These are phyloP conservation scores for Sepiola atlantica DNA, from an alignment of 2,888 invertebrate species.

Conservation along the genomic window DNA sequence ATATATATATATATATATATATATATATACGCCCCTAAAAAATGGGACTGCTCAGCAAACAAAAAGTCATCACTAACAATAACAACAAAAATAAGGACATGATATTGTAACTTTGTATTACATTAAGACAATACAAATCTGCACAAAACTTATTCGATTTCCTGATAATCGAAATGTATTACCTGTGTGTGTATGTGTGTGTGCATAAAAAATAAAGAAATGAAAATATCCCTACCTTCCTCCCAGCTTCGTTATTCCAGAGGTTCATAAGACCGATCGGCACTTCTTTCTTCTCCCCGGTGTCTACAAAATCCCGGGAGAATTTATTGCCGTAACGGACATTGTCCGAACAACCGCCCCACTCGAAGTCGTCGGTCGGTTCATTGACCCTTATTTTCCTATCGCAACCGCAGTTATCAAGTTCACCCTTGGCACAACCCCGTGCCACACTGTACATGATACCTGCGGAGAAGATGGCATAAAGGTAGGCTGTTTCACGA, in stretches of 20 bases:
- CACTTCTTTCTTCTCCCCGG: conserved; percentile 83
- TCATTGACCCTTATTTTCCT: conserved; percentile 83
- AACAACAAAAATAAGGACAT: too few relatives aligned
- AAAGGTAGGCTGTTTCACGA: conserved; percentile 91
- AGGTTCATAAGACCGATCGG: conserved; percentile 89
- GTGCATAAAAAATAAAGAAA: background rate
- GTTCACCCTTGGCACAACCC: conserved; percentile 82
- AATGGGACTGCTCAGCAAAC: too few relatives aligned
- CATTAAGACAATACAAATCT: too few relatives aligned
- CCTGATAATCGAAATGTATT: background rate
- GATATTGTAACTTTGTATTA: too few relatives aligned
- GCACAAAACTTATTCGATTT: too few relatives aligned
- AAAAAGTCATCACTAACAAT: too few relatives aligned
- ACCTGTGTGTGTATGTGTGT: background rate
- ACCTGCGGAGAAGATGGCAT: conserved; percentile 91
- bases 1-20: too few relatives aligned
- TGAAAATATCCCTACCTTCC: conserved; percentile 80
- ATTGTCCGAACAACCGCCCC: conserved; percentile 94
- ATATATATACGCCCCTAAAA: too few relatives aligned
- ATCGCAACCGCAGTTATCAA: conserved; percentile 92
- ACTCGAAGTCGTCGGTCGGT: conserved; percentile 83
- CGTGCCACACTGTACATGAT: conserved; percentile 90
- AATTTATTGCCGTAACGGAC: conserved; percentile 85
- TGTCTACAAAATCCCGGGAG: conserved; percentile 89
- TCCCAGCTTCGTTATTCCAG: conserved; percentile 93